Evolutionary conservation across 64 coral and sea anemone species (phyloP).

Genomic region (Hydrozoanthus tunicans): DNA sequence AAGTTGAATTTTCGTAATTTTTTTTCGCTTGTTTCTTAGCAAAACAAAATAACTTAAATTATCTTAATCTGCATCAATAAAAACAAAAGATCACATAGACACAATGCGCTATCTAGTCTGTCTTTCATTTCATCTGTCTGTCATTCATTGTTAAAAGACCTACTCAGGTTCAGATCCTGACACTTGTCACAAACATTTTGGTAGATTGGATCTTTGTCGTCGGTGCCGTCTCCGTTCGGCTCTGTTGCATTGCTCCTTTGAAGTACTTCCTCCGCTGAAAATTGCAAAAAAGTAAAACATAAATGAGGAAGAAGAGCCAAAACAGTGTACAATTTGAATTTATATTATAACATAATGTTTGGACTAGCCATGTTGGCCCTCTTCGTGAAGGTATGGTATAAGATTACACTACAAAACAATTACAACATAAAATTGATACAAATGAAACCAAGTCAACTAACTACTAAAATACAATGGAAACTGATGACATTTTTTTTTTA

Average conservation of each 20-base stretch:
- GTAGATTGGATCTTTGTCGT: conserved; percentile 17
- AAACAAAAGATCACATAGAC: not conserved
- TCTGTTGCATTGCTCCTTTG: not conserved
- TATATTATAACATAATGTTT: no score
- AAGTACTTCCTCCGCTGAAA: not conserved
- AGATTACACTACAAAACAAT: no score
- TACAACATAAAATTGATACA: no score
- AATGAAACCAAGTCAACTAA: no score
- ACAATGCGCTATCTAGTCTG: not conserved
- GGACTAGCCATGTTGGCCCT: no score
- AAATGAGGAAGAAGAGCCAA: not conserved
- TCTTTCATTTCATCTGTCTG: not conserved
- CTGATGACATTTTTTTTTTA: no score
- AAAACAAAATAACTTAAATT: no score
- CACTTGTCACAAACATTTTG: conserved; percentile 48
- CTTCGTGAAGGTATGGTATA: no score
- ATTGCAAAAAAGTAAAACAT: not conserved
- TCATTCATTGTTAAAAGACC: not conserved
- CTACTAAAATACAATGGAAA: no score
- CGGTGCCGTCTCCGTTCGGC: not conserved
- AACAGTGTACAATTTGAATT: not conserved
- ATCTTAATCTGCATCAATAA: no score
- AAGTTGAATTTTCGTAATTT: no score
- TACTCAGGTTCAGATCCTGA: conserved; percentile 24
- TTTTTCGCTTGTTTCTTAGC: no score